phyloP scores from a whole-genome alignment of 2,888 invertebrate genomes.

The Chloromyia formosa region DNA sequence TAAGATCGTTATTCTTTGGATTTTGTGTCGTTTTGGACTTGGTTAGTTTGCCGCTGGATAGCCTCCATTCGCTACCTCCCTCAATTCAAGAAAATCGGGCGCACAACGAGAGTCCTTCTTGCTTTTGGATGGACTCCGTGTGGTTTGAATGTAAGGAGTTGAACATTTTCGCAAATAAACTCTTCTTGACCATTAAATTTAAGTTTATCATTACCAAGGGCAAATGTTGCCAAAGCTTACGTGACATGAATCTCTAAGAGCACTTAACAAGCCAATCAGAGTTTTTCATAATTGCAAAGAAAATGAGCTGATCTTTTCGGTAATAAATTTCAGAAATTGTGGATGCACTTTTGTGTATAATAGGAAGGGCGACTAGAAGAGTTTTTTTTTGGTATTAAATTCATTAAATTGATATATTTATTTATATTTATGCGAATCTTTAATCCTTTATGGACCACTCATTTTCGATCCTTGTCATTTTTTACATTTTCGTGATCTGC shows the following conservation, averaged over 20 bases:
- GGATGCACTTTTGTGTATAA: too few relatives aligned
- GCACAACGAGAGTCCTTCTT: neutral
- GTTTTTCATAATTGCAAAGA: neutral
- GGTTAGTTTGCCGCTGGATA: neutral
- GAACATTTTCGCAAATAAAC: constrained; percentile 40
- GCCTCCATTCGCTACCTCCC: neutral
- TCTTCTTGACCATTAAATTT: constrained; percentile 45
- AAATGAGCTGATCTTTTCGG: constrained; percentile 34
- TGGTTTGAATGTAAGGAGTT: neutral
- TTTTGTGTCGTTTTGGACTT: constrained; percentile 19
- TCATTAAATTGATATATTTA: too few relatives aligned
- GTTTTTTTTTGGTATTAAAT: too few relatives aligned
- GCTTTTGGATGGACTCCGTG: neutral
- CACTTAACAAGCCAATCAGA: constrained; percentile 39
- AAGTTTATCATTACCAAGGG: constrained; percentile 44
- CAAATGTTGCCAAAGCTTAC: constrained; percentile 40
- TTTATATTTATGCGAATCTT: too few relatives aligned
- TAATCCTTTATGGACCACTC: too few relatives aligned
- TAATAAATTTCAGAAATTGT: too few relatives aligned
- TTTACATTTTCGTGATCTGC: too few relatives aligned
- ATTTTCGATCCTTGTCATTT: too few relatives aligned
- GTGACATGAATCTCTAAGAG: constrained; percentile 35
- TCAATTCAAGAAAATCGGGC: neutral
- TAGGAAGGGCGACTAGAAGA: too few relatives aligned
- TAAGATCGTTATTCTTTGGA: constrained; percentile 29